Conservation (phyloP, 2,888 invertebrate genomes). For the Tinea pellionella region DNA sequence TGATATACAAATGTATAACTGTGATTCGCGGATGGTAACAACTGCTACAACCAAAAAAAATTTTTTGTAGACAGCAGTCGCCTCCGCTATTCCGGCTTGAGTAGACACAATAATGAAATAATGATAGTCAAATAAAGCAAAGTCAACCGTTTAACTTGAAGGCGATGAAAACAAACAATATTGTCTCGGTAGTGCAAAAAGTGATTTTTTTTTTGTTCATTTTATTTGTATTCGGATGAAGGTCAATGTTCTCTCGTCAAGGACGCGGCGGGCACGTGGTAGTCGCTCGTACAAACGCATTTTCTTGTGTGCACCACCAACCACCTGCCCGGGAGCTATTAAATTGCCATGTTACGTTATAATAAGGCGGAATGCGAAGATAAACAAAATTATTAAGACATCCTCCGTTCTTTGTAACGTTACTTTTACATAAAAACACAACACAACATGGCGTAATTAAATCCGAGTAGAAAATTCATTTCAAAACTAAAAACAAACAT, state of each 20-base stretch:
- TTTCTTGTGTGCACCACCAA: conserved; percentile 3
- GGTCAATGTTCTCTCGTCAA: conserved; percentile 59
- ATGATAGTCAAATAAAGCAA: conserved; percentile 18
- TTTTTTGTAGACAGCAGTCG: no score
- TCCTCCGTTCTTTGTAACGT: background rate
- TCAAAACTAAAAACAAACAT: no score
- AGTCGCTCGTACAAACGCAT: conserved; percentile 15
- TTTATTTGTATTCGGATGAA: conserved; percentile 42
- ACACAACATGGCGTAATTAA: no score
- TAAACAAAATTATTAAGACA: background rate
- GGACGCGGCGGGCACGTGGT: conserved; percentile 58
- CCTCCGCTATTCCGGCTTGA: no score
- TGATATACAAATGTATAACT: no score
- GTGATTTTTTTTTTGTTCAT: conserved; percentile 40
- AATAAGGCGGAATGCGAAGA: background rate
- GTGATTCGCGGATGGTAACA: no score
- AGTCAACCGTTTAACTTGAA: conserved; percentile 49
- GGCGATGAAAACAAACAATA: conserved; percentile 64
- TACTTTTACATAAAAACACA: background rate
- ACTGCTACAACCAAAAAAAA: no score
- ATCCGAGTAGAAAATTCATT: no score
- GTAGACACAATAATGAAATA: no score
- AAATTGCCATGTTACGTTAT: conserved; percentile 10
- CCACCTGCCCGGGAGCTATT: conserved; percentile 4
- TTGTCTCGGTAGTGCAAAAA: conserved; percentile 39